These are phyloP conservation scores for Bombyx mandarina DNA, from an alignment of 1,140 invertebrate genomes.

Conservation along the genomic window DNA sequence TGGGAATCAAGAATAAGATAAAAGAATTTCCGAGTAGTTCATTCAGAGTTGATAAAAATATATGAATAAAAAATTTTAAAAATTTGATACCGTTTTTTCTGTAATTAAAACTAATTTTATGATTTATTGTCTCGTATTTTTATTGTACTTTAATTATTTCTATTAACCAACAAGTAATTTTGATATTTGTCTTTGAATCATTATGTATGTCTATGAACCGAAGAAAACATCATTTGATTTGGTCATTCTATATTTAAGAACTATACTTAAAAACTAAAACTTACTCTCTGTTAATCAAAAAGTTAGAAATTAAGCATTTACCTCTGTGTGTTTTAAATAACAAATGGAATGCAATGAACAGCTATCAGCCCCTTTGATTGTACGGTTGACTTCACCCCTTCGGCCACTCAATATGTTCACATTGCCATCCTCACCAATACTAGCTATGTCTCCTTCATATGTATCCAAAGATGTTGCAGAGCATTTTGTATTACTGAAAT, in stretches of 20 bases:
- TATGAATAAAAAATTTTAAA: too few relatives aligned
- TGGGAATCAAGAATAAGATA: too few relatives aligned
- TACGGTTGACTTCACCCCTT: slow-evolving; percentile 73
- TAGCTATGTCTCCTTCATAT: slow-evolving; percentile 80
- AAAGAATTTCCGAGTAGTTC: too few relatives aligned
- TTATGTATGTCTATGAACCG: too few relatives aligned
- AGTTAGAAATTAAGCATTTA: slow-evolving; percentile 17
- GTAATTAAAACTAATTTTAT: too few relatives aligned
- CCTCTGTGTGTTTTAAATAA: slow-evolving; percentile 84
- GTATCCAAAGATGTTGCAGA: slow-evolving; percentile 78
- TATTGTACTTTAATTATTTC: too few relatives aligned
- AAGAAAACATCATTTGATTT: background rate
- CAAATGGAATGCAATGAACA: slow-evolving; percentile 83
- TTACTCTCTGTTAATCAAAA: background rate
- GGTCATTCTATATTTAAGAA: background rate
- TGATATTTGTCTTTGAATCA: too few relatives aligned
- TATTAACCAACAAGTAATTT: too few relatives aligned
- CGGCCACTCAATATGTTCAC: slow-evolving; percentile 79
- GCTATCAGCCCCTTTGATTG: slow-evolving; percentile 83
- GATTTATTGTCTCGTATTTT: too few relatives aligned
- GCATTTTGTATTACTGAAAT: slow-evolving; percentile 30
- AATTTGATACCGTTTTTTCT: too few relatives aligned
- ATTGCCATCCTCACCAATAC: slow-evolving; percentile 87
- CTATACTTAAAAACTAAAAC: too few relatives aligned
- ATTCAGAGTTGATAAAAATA: too few relatives aligned